Evolutionary conservation across 2,888 invertebrate species (phyloP).

Genomic region (Cremastobaeus sp.): DNA sequence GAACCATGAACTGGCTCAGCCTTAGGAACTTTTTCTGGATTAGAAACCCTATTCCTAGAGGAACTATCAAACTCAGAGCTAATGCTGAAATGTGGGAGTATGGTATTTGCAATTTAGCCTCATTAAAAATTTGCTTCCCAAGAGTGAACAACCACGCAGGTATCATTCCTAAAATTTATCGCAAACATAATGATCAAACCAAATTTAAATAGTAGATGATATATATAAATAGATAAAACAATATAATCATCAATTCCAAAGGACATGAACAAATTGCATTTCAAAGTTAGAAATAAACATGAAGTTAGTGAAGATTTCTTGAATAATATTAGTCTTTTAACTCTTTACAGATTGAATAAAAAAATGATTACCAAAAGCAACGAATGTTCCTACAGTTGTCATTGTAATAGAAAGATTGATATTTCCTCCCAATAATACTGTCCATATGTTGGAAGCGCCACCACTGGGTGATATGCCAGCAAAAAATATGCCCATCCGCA

Average conservation of each 20-base stretch:
- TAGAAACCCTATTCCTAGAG: constrained; percentile 84
- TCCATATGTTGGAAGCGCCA: constrained; percentile 98
- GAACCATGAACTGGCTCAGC: constrained; percentile 85
- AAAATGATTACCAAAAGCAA: constrained; percentile 87
- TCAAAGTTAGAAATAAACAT: too few species aligned
- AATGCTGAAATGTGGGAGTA: constrained; percentile 87
- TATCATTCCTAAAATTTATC: constrained; percentile 87
- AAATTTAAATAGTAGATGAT: constrained; percentile 14
- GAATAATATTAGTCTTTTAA: too few species aligned
- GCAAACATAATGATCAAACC: too few species aligned
- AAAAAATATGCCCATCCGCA: constrained; percentile 92
- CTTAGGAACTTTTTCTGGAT: constrained; percentile 85
- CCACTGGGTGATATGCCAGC: constrained; percentile 95
- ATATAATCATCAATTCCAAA: too few species aligned
- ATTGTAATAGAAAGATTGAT: constrained; percentile 95
- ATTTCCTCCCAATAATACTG: constrained; percentile 93
- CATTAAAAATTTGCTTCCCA: constrained; percentile 86
- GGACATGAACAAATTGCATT: too few species aligned
- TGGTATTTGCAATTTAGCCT: constrained; percentile 86
- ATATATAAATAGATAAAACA: too few species aligned
- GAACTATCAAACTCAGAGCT: constrained; percentile 87
- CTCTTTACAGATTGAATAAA: too few species aligned
- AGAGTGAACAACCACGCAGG: constrained; percentile 94
- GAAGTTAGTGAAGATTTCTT: too few species aligned
- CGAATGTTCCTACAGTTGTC: constrained; percentile 94